These are phyloP conservation scores for Montipora foliosa DNA, from an alignment of 64 coral and sea anemone genomes.

Conservation along the genomic window DNA sequence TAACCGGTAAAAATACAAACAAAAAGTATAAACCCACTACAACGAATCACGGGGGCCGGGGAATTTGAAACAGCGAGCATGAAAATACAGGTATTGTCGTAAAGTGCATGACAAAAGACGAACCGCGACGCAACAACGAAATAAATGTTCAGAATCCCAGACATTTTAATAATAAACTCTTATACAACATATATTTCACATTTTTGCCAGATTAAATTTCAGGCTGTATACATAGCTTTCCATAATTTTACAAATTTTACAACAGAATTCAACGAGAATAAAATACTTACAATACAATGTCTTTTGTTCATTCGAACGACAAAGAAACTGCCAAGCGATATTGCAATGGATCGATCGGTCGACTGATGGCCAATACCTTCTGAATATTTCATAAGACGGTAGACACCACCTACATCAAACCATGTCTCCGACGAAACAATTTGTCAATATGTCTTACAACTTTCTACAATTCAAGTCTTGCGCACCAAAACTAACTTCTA, in stretches of 20 bases:
- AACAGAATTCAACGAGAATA: not conserved
- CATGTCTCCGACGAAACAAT: conserved; percentile 23
- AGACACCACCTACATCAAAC: not conserved
- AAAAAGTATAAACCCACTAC: no score
- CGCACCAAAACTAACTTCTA: conserved; percentile 3
- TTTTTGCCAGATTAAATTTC: not conserved
- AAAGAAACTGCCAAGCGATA: not conserved
- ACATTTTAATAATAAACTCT: not conserved
- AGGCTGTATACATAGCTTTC: not conserved
- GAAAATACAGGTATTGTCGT: no score
- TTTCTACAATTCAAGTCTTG: not conserved
- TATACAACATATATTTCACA: not conserved
- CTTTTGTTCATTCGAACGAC: not conserved
- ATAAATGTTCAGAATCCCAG: not conserved
- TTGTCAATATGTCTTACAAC: not conserved
- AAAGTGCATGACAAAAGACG: no score
- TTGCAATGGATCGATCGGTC: not conserved
- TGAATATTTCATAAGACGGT: conserved; percentile 11
- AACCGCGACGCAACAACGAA: no score
- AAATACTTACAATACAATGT: conserved; percentile 15
- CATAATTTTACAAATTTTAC: conserved; percentile 25
- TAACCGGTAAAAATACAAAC: conserved; percentile 29
- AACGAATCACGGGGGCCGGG: not conserved
- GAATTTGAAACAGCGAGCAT: not conserved
- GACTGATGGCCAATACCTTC: not conserved